phyloP scores from a whole-genome alignment of 2,113 vertebrate genomes.

The Cathartes aura region DNA sequence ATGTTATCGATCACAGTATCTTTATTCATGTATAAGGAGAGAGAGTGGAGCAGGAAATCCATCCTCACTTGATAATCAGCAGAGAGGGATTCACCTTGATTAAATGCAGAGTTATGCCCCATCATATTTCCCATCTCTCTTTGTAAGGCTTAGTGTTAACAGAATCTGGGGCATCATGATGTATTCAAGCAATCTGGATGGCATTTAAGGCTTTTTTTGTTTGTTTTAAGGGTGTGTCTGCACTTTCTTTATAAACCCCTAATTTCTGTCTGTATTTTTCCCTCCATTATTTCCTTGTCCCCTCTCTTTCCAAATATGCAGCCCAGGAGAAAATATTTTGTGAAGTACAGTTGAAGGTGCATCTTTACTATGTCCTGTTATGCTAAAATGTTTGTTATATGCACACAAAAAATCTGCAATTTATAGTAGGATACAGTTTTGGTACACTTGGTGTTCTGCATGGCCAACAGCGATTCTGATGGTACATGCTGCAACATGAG shows the following conservation, averaged over 20 bases:
- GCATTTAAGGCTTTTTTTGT: neutral
- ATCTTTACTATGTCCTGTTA: neutral
- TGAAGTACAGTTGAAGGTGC: neutral
- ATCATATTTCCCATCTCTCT: slow-evolving; percentile 6
- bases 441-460: neutral
- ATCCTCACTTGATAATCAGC: slow-evolving; percentile 60
- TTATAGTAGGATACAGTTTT: neutral
- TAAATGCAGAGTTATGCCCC: slow-evolving; percentile 29
- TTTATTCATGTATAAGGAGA: neutral
- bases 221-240: neutral
- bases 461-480: neutral
- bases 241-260: neutral
- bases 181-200: neutral
- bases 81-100: slow-evolving; percentile 66
- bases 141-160: slow-evolving; percentile 30
- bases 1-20: slow-evolving; percentile 32
- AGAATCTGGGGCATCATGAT: neutral
- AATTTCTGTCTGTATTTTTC: neutral
- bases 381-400: neutral
- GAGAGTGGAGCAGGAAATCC: slow-evolving; percentile 45
- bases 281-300: neutral
- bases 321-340: neutral
- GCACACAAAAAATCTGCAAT: neutral
- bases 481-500: neutral
- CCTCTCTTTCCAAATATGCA: neutral